Evolutionary conservation across 1,140 invertebrate species (phyloP).

Genomic region (Camponotus pennsylvanicus): DNA sequence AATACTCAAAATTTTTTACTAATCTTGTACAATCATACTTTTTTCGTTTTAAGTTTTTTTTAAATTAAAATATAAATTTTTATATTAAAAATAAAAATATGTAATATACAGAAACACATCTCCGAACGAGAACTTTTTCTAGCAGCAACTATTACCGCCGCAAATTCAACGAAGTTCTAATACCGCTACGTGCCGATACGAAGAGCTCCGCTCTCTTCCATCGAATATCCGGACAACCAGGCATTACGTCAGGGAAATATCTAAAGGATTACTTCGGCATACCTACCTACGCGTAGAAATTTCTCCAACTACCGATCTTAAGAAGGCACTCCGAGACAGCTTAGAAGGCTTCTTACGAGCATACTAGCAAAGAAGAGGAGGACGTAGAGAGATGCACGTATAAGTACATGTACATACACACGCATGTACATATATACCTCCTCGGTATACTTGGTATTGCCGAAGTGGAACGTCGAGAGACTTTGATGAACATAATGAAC

Average conservation of each 20-base stretch:
- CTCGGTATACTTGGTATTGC: conserved; percentile 20
- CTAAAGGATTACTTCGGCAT: conserved; percentile 58
- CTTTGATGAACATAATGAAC: conserved; percentile 57
- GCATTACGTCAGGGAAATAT: conserved; percentile 55
- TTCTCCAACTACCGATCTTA: conserved; percentile 60
- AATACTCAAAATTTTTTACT: background rate
- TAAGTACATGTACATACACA: background rate
- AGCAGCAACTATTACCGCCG: conserved; percentile 22
- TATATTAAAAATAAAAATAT: background rate
- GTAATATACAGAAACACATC: background rate
- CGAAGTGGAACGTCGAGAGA: conserved; percentile 44
- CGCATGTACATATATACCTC: conserved; percentile 19
- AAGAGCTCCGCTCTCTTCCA: conserved; percentile 26
- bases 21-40: background rate
- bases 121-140: conserved; percentile 20
- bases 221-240: conserved; percentile 45
- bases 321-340: conserved; percentile 56
- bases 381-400: conserved; percentile 28
- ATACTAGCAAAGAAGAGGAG: conserved; percentile 42
- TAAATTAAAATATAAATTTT: background rate
- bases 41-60: background rate
- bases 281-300: conserved; percentile 53
- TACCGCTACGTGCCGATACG: conserved; percentile 46
- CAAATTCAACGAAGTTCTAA: conserved; percentile 48
- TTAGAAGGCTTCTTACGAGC: conserved; percentile 62